Evolutionary conservation across 2,797 vertebrate genomes (phyloP).

Genomic region (Falco peregrinus): DNA sequence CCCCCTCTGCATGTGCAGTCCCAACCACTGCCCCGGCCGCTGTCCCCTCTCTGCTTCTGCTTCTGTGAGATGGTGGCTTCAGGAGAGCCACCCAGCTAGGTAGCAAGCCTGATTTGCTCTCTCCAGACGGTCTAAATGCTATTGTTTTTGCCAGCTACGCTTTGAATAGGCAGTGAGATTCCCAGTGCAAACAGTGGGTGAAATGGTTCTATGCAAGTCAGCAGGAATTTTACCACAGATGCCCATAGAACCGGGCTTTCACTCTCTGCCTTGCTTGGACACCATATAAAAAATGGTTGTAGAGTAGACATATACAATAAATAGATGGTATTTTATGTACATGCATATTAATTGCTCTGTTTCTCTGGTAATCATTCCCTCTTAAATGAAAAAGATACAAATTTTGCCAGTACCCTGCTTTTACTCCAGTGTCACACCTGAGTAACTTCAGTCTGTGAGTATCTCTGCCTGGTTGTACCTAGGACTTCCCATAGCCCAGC

Average conservation of each 20-base stretch:
- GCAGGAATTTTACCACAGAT: not conserved
- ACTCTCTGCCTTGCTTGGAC: not conserved
- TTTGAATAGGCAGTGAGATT: not conserved
- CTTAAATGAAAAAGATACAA: not conserved
- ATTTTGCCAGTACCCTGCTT: not conserved
- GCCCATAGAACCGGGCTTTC: not conserved
- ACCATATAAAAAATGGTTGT: not conserved
- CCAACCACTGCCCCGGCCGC: not conserved
- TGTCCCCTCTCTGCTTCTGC: constrained; percentile 19
- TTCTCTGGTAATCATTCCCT: not conserved
- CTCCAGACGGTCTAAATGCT: constrained; percentile 21
- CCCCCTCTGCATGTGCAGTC: not conserved
- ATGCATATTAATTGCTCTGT: fast-evolving
- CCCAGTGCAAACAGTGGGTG: not conserved
- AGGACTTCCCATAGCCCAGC: not conserved
- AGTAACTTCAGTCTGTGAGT: not conserved
- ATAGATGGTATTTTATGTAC: fast-evolving
- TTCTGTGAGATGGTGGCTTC: not conserved
- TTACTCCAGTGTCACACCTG: not conserved
- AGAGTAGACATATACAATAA: fast-evolving
- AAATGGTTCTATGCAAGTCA: not conserved
- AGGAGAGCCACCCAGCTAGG: not conserved
- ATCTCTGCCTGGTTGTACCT: fast-evolving
- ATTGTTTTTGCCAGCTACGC: not conserved
- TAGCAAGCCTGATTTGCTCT: not conserved